Evolutionary conservation across 2,888 invertebrate species (phyloP).

Genomic region (Caenorhabditis parvicauda): DNA sequence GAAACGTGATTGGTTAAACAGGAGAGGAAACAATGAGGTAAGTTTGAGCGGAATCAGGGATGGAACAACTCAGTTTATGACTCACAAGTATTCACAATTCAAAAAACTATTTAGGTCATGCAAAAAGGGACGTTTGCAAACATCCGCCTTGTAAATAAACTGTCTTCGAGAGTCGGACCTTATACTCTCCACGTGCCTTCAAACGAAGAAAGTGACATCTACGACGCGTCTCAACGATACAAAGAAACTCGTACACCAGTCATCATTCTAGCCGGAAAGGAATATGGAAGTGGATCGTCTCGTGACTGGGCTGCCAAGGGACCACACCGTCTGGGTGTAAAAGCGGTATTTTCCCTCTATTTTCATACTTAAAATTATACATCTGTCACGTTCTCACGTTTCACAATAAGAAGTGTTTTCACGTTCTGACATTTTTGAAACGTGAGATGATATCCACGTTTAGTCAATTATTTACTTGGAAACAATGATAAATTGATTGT

Average conservation of each 20-base stretch:
- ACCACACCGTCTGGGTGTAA: conserved; percentile 78
- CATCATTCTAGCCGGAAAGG: conserved; percentile 64
- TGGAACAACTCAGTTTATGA: too few relatives aligned
- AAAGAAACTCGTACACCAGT: conserved; percentile 73
- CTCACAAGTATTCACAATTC: background rate
- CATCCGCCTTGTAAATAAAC: conserved; percentile 88
- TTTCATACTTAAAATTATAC: too few relatives aligned
- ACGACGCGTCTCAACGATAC: conserved; percentile 89
- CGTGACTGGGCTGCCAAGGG: conserved; percentile 99
- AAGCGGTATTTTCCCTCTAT: too few relatives aligned
- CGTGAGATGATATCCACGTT: too few relatives aligned
- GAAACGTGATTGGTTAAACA: too few relatives aligned
- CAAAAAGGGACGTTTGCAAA: conserved; percentile 96
- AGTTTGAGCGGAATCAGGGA: too few relatives aligned
- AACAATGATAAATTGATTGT: too few relatives aligned
- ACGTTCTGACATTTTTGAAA: too few relatives aligned
- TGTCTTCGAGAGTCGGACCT: conserved; percentile 77
- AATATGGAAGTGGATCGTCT: conserved; percentile 95
- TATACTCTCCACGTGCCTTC: conserved; percentile 83
- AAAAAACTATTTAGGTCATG: conserved; percentile 73
- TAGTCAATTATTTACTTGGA: too few relatives aligned
- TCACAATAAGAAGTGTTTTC: too few relatives aligned
- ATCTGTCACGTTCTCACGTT: too few relatives aligned
- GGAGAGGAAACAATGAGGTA: conserved; percentile 87
- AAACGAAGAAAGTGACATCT: conserved; percentile 81